These are phyloP conservation scores for Atta cephalotes DNA, from an alignment of 1,140 invertebrate genomes.

Conservation along the genomic window DNA sequence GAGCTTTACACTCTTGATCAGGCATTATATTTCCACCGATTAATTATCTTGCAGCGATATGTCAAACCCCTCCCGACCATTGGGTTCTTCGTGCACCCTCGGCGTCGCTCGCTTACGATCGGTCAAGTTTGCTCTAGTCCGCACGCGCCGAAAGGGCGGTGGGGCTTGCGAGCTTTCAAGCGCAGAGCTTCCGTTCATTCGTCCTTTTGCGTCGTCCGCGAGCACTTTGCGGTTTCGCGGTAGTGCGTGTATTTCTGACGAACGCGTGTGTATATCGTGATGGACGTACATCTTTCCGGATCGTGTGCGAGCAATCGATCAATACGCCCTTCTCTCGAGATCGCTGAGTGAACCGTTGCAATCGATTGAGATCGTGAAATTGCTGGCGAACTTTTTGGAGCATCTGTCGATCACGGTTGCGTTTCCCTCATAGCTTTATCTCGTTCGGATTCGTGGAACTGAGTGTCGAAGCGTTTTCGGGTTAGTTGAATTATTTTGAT, in stretches of 20 bases:
- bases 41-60: slow-evolving; percentile 74
- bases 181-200: slow-evolving; percentile 78
- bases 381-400: slow-evolving; percentile 18
- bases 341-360: neutral
- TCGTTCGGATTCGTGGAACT: neutral
- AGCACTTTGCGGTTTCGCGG: slow-evolving; percentile 45
- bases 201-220: slow-evolving; percentile 77
- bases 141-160: slow-evolving; percentile 72
- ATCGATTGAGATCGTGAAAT: neutral
- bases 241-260: slow-evolving; percentile 18
- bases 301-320: neutral
- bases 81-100: slow-evolving; percentile 75
- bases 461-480: slow-evolving; percentile 18
- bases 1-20: slow-evolving; percentile 61
- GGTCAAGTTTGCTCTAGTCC: slow-evolving; percentile 68
- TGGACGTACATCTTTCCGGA: neutral
- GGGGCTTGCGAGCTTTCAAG: slow-evolving; percentile 78
- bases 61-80: slow-evolving; percentile 68
- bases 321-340: neutral
- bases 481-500: slow-evolving; percentile 26
- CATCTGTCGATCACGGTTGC: slow-evolving; percentile 3
- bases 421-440: neutral
- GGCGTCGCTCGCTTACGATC: slow-evolving; percentile 65
- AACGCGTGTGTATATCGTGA: slow-evolving; percentile 32
- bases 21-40: slow-evolving; percentile 75